Evolutionary conservation across 2,888 invertebrate species (phyloP).

Genomic region (Phragmatobia fuliginosa): DNA sequence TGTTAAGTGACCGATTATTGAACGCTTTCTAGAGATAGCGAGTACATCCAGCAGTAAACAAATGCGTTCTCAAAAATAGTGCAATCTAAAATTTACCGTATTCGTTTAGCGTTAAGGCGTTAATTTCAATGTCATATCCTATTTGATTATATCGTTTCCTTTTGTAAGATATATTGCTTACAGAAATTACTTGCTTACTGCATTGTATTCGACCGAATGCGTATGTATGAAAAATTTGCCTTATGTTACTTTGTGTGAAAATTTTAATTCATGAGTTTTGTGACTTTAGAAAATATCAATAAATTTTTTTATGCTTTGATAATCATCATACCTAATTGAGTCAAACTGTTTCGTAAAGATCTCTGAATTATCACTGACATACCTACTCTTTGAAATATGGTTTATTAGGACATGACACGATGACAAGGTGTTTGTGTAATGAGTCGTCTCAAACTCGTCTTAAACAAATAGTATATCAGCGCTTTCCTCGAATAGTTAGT

Average conservation of each 20-base stretch:
- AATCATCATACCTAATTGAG: slow-evolving; percentile 13
- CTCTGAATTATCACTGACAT: slow-evolving; percentile 34
- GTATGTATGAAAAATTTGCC: neutral
- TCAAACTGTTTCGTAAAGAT: slow-evolving; percentile 38
- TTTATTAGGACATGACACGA: slow-evolving; percentile 61
- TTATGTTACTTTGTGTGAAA: neutral
- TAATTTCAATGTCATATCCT: slow-evolving; percentile 10
- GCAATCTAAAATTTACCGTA: slow-evolving; percentile 30
- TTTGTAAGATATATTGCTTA: slow-evolving; percentile 28
- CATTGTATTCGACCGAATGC: neutral
- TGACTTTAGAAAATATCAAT: neutral
- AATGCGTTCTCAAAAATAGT: slow-evolving; percentile 32
- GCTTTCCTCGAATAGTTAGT: slow-evolving; percentile 63
- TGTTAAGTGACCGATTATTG: slow-evolving; percentile 71
- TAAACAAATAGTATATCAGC: slow-evolving; percentile 65
- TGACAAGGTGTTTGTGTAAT: slow-evolving; percentile 61
- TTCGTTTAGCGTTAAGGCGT: slow-evolving; percentile 23
- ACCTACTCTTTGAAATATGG: slow-evolving; percentile 49
- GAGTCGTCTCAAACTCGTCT: slow-evolving; percentile 39
- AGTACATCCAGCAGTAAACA: slow-evolving; percentile 43
- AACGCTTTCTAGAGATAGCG: slow-evolving; percentile 59
- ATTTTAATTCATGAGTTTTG: neutral
- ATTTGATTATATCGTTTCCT: slow-evolving; percentile 1
- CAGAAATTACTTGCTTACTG: slow-evolving; percentile 17
- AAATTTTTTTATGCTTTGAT: slow-evolving; percentile 4